A percentile compares a stretch with the other conserved stretches of the same genome.
Conservation (phyloP, 1,140 invertebrate species). For the Cydia pomonella region DNA sequence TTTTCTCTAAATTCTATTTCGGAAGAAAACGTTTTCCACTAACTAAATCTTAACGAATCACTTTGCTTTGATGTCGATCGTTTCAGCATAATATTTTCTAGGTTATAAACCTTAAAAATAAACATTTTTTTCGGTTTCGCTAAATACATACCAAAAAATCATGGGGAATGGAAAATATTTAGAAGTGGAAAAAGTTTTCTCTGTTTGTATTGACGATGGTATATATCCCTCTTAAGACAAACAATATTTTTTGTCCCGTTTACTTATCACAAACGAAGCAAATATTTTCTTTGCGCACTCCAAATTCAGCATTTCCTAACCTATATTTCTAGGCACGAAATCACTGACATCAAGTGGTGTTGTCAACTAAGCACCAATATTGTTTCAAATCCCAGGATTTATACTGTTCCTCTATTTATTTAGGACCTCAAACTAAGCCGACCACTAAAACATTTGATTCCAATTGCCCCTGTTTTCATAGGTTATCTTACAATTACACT, state of each 20-base stretch:
- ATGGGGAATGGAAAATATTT: no score
- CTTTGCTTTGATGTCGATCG: no score
- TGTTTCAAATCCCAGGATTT: constrained; percentile 11
- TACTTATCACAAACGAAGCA: background rate
- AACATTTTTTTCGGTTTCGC: no score
- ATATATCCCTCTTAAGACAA: no score
- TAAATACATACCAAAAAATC: no score
- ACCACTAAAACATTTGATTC: background rate
- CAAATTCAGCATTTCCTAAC: background rate
- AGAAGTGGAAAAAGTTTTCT: no score
- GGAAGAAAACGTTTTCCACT: no score
- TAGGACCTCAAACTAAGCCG: constrained; percentile 1
- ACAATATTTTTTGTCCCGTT: background rate
- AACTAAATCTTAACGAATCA: no score
- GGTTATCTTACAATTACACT: constrained; percentile 6
- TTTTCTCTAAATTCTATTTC: no score
- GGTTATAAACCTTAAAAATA: no score
- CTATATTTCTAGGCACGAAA: background rate
- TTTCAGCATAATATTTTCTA: no score
- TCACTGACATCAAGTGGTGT: background rate
- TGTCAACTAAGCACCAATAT: constrained; percentile 21
- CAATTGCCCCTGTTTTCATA: background rate
- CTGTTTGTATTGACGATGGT: no score
- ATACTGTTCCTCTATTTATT: background rate
- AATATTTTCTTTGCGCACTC: background rate